These are phyloP conservation scores for Cygnus olor DNA, from an alignment of 2,797 vertebrate genomes.

Conservation along the genomic window DNA sequence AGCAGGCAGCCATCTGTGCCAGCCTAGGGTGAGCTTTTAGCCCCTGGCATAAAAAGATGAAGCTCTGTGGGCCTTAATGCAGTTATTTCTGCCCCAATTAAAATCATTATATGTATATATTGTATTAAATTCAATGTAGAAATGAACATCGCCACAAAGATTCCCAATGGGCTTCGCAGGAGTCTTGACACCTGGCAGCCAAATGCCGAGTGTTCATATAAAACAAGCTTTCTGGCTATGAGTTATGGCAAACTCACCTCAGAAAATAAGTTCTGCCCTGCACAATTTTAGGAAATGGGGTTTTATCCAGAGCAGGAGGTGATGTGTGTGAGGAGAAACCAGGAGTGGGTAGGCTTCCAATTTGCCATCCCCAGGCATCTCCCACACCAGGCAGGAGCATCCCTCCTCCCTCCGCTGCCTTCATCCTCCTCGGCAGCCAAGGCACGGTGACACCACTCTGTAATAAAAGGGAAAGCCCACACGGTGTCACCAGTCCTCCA, in stretches of 20 bases:
- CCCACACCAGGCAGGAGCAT: neutral
- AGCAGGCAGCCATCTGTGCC: neutral
- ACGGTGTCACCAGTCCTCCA: neutral
- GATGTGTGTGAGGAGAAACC: neutral
- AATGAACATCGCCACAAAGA: accelerated
- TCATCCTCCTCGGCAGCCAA: neutral
- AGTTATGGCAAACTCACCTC: neutral
- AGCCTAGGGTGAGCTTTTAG: neutral
- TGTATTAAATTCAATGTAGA: neutral
- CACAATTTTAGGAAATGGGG: neutral
- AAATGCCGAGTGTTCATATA: neutral
- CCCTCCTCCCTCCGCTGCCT: neutral
- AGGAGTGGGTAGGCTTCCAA: neutral
- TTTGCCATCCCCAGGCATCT: neutral
- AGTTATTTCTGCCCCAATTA: neutral
- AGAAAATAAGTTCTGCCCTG: neutral
- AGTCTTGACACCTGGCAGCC: neutral
- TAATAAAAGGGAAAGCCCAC: neutral
- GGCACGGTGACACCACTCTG: neutral
- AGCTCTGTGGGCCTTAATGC: neutral
- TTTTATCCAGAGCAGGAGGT: neutral
- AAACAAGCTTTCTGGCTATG: neutral
- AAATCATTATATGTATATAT: neutral
- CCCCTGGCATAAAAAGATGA: neutral
- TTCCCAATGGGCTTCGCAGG: accelerated